Conservation (phyloP, 2,113 vertebrate genomes). For the Carettochelys insculpta region DNA sequence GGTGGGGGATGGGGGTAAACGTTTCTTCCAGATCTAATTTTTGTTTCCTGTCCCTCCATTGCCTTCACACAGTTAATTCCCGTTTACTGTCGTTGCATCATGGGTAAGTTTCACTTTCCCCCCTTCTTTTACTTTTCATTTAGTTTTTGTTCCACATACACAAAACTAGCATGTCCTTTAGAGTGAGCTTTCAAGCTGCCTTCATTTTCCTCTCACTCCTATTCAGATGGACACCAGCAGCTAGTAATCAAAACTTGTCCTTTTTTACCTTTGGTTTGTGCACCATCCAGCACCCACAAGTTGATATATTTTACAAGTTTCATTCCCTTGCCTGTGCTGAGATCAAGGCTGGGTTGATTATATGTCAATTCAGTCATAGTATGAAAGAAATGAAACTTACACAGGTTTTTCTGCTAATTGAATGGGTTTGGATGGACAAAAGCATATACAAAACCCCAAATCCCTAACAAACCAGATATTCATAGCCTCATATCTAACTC, state of each 20-base stretch:
- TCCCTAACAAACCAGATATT: not conserved
- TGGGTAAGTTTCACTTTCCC: not conserved
- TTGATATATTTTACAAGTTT: not conserved
- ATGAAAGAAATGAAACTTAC: not conserved
- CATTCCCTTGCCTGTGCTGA: not conserved
- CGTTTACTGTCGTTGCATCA: not conserved
- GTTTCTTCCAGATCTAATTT: not conserved
- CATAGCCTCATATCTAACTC: not conserved
- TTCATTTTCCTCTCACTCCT: conserved; percentile 66
- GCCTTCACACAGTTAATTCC: conserved; percentile 22
- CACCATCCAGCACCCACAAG: fast-evolving
- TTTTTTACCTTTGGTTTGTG: not conserved
- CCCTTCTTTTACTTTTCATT: conserved; percentile 22
- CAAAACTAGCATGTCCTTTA: conserved; percentile 53
- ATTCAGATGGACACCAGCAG: conserved; percentile 59
- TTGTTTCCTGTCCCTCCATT: not conserved
- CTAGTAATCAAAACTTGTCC: not conserved
- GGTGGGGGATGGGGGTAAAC: too few relatives aligned
- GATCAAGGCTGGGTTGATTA: not conserved
- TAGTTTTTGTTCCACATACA: conserved; percentile 7
- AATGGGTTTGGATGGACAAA: not conserved
- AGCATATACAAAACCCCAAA: not conserved
- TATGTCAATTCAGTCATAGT: not conserved
- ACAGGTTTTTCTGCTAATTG: not conserved
- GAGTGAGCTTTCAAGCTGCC: conserved; percentile 41